phyloP scores from a whole-genome alignment of 37 sponge, comb jelly and placozoan species.

The Beroe forskalii region DNA sequence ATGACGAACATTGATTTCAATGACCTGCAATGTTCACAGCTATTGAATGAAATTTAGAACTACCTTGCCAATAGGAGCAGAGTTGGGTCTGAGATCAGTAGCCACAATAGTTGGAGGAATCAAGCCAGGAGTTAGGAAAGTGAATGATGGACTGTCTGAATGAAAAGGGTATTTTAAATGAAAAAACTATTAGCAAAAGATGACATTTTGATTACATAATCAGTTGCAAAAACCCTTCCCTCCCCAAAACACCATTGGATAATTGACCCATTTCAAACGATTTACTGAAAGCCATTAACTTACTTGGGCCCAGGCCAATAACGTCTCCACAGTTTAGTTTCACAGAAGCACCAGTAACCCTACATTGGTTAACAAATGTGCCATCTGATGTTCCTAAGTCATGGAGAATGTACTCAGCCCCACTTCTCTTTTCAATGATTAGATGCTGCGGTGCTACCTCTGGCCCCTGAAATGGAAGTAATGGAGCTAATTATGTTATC shows the following conservation, averaged over 20 bases:
- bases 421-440: conserved; percentile 45
- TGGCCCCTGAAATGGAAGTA: conserved; percentile 63
- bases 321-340: conserved; percentile 56
- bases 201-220: too few relatives aligned
- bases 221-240: too few relatives aligned
- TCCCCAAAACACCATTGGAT: too few relatives aligned
- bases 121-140: conserved; percentile 34
- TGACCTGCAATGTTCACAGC: too few relatives aligned
- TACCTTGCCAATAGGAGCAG: conserved; percentile 39
- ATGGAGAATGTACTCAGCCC: conserved; percentile 38
- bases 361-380: conserved; percentile 42
- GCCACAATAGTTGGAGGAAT: conserved; percentile 8
- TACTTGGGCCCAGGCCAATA: conserved; percentile 35
- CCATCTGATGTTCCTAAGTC: conserved; percentile 51
- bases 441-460: conserved; percentile 49
- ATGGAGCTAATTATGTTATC: too few relatives aligned
- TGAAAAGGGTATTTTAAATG: background rate
- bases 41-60: too few relatives aligned
- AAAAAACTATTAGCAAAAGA: too few relatives aligned
- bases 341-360: conserved; percentile 56
- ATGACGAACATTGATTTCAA: too few relatives aligned
- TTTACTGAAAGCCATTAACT: background rate
- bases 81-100: background rate
- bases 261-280: too few relatives aligned
- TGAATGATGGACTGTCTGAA: conserved; percentile 59